Conservation (phyloP, 2,888 invertebrate genomes). For the Lucinisca nassula region DNA sequence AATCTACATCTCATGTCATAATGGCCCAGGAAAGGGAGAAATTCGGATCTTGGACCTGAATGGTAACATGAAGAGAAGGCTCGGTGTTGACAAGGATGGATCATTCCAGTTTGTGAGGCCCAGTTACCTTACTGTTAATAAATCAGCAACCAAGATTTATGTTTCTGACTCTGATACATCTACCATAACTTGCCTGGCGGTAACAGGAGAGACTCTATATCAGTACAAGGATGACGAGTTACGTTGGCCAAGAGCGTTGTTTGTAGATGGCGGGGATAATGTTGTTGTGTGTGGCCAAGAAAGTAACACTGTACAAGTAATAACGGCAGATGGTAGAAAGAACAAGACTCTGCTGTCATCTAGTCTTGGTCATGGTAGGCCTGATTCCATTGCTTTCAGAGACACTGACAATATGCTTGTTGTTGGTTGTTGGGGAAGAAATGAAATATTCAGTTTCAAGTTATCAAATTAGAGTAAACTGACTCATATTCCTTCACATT, state of each 20-base stretch:
- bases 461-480: no score
- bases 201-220: not conserved
- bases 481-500: no score
- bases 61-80: not conserved
- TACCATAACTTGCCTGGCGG: not conserved
- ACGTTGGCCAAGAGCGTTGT: not conserved
- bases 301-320: not conserved
- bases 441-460: no score
- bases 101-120: not conserved
- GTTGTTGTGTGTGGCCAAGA: not conserved
- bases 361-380: not conserved
- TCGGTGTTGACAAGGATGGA: not conserved
- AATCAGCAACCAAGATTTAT: not conserved
- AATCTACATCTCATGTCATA: not conserved
- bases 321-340: not conserved
- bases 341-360: not conserved
- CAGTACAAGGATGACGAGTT: not conserved
- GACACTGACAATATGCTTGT: not conserved
- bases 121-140: not conserved
- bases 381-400: not conserved
- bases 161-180: not conserved
- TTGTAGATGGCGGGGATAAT: not conserved
- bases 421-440: not conserved
- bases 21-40: not conserved
- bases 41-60: not conserved